A percentile compares a stretch with the other conserved stretches of the same genome.
Conservation (phyloP, 2,888 invertebrate species). For the Tetragonisca angustula region DNA sequence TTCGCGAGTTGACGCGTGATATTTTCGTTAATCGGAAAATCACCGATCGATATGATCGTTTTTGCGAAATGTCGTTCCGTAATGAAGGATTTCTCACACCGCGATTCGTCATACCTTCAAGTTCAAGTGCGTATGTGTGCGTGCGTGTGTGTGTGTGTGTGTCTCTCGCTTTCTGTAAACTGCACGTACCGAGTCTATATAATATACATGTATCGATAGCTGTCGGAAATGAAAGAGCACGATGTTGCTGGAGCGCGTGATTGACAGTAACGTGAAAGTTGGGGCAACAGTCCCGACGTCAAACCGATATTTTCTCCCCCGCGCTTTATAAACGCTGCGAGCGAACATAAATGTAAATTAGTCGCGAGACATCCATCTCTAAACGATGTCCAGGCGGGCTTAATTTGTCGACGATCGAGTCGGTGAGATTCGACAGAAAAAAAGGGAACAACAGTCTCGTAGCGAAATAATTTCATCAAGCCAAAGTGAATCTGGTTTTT, state of each 20-base stretch:
- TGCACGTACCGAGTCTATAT: neutral
- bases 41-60: no score
- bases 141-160: no score
- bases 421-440: no score
- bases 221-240: conserved; percentile 4
- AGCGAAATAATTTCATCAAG: neutral
- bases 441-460: neutral
- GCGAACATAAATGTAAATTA: no score
- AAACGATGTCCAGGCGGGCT: neutral
- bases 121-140: no score
- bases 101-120: no score
- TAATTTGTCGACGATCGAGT: neutral
- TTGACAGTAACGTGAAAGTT: conserved; percentile 5
- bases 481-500: no score
- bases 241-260: neutral
- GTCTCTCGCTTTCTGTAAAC: neutral
- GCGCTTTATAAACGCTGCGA: neutral
- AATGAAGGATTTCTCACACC: no score
- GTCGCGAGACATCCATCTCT: no score
- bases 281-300: neutral
- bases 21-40: no score
- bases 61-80: no score
- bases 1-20: no score
- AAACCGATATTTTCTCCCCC: neutral
- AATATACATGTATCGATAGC: neutral